Conservation (phyloP, 2,888 invertebrate genomes). For the Pollenia angustigena region DNA sequence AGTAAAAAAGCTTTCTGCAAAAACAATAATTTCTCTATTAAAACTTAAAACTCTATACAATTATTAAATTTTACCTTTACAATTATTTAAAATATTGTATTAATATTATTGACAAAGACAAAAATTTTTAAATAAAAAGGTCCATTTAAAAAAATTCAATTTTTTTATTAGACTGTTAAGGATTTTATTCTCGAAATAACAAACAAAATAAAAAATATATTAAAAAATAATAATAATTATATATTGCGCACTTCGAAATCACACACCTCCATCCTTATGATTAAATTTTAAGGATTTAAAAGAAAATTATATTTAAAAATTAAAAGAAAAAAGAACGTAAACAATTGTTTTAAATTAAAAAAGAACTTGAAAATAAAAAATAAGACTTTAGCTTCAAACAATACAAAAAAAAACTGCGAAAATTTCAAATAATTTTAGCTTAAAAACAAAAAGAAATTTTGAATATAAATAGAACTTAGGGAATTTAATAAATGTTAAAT, state of each 20-base stretch:
- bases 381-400: slow-evolving; percentile 68
- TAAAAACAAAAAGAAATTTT: slow-evolving; percentile 42
- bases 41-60: slow-evolving; percentile 69
- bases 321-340: slow-evolving; percentile 48
- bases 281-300: slow-evolving; percentile 77
- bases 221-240: slow-evolving; percentile 69
- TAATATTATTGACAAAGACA: slow-evolving; percentile 76
- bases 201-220: slow-evolving; percentile 49
- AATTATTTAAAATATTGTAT: slow-evolving; percentile 73
- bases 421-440: slow-evolving; percentile 50
- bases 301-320: slow-evolving; percentile 43
- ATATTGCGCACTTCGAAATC: slow-evolving; percentile 74
- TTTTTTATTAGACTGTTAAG: slow-evolving; percentile 80
- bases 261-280: slow-evolving; percentile 79
- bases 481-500: slow-evolving; percentile 71
- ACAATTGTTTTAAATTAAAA: slow-evolving; percentile 66
- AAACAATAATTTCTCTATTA: slow-evolving; percentile 81
- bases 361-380: slow-evolving; percentile 36
- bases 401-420: slow-evolving; percentile 40
- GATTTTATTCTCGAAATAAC: slow-evolving; percentile 70
- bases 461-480: slow-evolving; percentile 70
- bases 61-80: slow-evolving; percentile 73
- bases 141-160: slow-evolving; percentile 78
- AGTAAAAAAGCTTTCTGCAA: slow-evolving; percentile 73
- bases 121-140: slow-evolving; percentile 65